Evolutionary conservation across 2,797 vertebrate species (phyloP), one percentile per base, ranked within the genome.

Genomic region (Eupleurogrammus muticus): DNA sequence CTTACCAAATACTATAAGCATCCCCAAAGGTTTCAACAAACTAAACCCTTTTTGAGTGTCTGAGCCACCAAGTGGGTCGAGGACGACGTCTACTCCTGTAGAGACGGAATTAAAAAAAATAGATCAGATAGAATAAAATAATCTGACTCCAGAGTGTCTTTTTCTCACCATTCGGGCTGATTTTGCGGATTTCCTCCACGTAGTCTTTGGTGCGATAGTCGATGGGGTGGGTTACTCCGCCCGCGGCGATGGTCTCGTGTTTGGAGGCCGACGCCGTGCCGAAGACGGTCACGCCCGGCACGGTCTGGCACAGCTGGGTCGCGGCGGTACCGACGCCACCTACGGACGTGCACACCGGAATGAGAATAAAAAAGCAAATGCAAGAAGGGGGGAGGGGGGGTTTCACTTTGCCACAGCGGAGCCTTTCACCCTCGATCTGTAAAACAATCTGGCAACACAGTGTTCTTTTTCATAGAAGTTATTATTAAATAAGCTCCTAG

Each of bases 141-240:
- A 20, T 8, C 40, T 14, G 21, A 9, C 16, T 19, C 14, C 38
- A 13, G 4, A 16, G 24, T 3, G 11, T 21, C 8, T 44, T 36
- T n/a, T 50, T 53, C 1, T 38, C 67, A 97, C 97, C 97, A 84
- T 94, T 95, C 2, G 96, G 96, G 83, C 94, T 96, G 86, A 97
- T 94, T 84, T 97, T 97, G 56, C 90, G 94, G 66, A 98, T 79
- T 80, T 97, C 97, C 20, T 96, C 94, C 53, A 93, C 94, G 0
- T 97, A 98, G 89, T 97, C 96, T 75, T 91, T 90, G 0, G 94
- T 95, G 69, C 96, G 93, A 86, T 98, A 98, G 89, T 98, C 97
- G 0, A 98, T 96, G 53, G 96, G 94, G 81, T 98, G 92, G 54
- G 95, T 87, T 9, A 97, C 95, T 0, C 97, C 97, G 0, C 93